Percentiles rank a stretch among this genome's conserved stretches.
Evolutionary conservation across 1,140 invertebrate species (phyloP).

Genomic region (Lepidurus arcticus): DNA sequence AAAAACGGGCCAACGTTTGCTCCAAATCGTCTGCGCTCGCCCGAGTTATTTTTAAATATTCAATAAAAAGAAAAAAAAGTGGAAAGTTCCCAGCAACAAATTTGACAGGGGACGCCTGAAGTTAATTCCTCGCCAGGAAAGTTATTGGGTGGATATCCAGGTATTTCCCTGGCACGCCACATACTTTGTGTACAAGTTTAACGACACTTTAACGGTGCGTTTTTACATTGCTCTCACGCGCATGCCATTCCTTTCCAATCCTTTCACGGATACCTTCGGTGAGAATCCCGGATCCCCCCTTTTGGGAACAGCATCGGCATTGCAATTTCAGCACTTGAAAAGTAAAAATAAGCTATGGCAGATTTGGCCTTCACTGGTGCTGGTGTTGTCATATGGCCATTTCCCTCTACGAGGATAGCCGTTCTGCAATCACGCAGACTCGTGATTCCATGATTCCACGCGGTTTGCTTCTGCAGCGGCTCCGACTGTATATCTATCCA

Average conservation of each 20-base stretch:
- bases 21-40: background rate
- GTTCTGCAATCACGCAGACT: background rate
- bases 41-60: background rate
- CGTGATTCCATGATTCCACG: background rate
- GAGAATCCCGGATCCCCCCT: background rate
- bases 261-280: background rate
- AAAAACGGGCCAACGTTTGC: background rate
- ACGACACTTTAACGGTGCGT: background rate
- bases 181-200: background rate
- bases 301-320: background rate
- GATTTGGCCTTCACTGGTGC: background rate
- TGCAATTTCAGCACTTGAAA: constrained; percentile 1
- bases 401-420: background rate
- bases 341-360: constrained; percentile 3
- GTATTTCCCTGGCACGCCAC: background rate
- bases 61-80: background rate
- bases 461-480: background rate
- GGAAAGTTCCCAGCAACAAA: background rate
- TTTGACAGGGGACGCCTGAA: constrained; percentile 9
- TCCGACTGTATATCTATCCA: background rate
- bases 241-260: background rate
- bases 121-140: constrained; percentile 7
- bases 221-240: background rate
- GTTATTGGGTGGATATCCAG: constrained; percentile 9
- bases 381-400: constrained; percentile 3